These are phyloP conservation scores for Channallabes apus DNA, from an alignment of 2,797 vertebrate species.

Conservation along the genomic window DNA sequence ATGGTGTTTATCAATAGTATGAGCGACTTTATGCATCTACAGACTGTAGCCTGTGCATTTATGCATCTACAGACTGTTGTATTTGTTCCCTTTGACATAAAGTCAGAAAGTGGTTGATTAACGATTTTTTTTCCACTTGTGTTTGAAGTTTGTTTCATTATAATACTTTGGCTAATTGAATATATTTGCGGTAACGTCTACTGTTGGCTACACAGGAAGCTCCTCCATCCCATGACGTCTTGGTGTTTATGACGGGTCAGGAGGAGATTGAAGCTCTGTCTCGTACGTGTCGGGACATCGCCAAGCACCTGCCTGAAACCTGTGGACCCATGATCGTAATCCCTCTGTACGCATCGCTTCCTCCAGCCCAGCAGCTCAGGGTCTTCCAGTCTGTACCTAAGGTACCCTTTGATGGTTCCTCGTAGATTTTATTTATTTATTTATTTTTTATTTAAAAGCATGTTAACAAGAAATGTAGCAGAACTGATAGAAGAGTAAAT, in stretches of 20 bases:
- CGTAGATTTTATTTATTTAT: not conserved
- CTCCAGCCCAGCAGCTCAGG: conserved; percentile 86
- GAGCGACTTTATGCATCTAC: not conserved
- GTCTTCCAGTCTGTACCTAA: conserved; percentile 89
- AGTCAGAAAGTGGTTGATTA: not conserved
- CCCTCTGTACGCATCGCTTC: conserved; percentile 92
- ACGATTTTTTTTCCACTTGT: not conserved
- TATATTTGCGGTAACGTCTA: not conserved
- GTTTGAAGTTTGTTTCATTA: not conserved
- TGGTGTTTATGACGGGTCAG: conserved; percentile 97
- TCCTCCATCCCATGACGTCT: conserved; percentile 85
- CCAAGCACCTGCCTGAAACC: conserved; percentile 87
- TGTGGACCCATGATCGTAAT: conserved; percentile 83
- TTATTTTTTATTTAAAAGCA: not conserved
- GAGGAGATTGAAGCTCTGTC: conserved; percentile 97
- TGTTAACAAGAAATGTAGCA: not conserved
- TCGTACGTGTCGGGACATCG: conserved; percentile 89
- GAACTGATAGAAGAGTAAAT: not conserved
- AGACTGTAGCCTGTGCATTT: not conserved
- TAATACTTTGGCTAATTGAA: not conserved
- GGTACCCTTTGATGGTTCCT: conserved; percentile 66
- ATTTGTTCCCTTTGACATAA: not conserved
- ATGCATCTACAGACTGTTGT: too few relatives aligned
- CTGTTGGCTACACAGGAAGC: conserved; percentile 77
- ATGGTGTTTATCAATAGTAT: not conserved